phyloP scores from a whole-genome alignment of 2,797 vertebrate species.

The Heteromormyrus szaboi region DNA sequence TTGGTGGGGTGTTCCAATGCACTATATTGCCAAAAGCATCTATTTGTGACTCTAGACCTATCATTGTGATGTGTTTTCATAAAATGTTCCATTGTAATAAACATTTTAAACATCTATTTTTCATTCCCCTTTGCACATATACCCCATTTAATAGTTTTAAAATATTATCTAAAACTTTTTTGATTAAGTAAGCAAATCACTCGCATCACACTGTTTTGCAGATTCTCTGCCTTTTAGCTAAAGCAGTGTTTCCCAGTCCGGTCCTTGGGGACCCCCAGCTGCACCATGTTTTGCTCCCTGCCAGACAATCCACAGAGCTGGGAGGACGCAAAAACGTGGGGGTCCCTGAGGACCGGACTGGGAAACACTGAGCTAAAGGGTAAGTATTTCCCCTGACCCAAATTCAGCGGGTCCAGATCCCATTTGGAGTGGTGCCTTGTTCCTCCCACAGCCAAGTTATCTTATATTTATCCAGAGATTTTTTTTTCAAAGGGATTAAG shows the following conservation, averaged over 20 bases:
- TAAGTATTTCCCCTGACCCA: background rate
- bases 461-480: background rate
- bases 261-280: background rate
- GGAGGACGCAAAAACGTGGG: background rate
- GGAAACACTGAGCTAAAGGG: background rate
- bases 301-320: background rate
- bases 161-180: background rate
- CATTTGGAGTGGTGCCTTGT: background rate
- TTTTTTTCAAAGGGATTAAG: slow-evolving; percentile 1
- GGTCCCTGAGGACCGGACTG: background rate
- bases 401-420: background rate
- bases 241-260: background rate
- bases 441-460: background rate
- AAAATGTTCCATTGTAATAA: background rate
- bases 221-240: background rate
- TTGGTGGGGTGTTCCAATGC: background rate
- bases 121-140: background rate
- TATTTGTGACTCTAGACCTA: background rate
- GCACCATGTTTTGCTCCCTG: background rate
- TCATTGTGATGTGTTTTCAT: background rate
- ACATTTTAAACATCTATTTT: background rate
- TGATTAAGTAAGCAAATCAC: background rate
- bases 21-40: background rate
- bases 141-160: background rate
- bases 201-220: background rate